phyloP scores from a whole-genome alignment of 2,797 vertebrate genomes.

The Siniperca obscura region DNA sequence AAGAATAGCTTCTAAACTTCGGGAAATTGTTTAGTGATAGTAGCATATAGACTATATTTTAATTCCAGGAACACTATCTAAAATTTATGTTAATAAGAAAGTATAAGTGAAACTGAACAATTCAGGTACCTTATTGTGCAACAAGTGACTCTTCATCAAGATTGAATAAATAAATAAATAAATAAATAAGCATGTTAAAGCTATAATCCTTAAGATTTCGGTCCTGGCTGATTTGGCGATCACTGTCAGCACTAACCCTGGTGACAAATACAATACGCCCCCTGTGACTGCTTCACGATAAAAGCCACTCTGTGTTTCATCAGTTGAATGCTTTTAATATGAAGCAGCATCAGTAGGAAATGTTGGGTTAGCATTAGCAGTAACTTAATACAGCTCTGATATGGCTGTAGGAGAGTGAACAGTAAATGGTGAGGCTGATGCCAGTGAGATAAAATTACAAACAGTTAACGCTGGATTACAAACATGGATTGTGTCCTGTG shows the following conservation, averaged over 20 bases:
- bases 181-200: slow-evolving; percentile 7
- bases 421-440: too few species aligned
- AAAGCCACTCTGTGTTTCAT: neutral
- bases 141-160: slow-evolving; percentile 52
- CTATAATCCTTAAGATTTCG: slow-evolving; percentile 30
- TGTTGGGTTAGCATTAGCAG: neutral
- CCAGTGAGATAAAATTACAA: too few species aligned
- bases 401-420: too few species aligned
- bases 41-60: slow-evolving; percentile 77
- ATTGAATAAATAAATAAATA: slow-evolving; percentile 20
- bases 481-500: neutral
- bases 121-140: slow-evolving; percentile 74
- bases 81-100: slow-evolving; percentile 70
- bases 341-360: neutral
- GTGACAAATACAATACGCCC: too few species aligned
- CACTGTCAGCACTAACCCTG: too few species aligned
- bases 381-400: neutral
- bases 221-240: neutral
- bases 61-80: slow-evolving; percentile 71
- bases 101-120: slow-evolving; percentile 62
- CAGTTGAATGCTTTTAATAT: neutral
- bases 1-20: slow-evolving; percentile 62
- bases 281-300: slow-evolving; percentile 12
- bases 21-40: slow-evolving; percentile 71
- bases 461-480: neutral